These are phyloP conservation scores for Nymphicus hollandicus DNA, from an alignment of 2,113 vertebrate species.

Conservation along the genomic window DNA sequence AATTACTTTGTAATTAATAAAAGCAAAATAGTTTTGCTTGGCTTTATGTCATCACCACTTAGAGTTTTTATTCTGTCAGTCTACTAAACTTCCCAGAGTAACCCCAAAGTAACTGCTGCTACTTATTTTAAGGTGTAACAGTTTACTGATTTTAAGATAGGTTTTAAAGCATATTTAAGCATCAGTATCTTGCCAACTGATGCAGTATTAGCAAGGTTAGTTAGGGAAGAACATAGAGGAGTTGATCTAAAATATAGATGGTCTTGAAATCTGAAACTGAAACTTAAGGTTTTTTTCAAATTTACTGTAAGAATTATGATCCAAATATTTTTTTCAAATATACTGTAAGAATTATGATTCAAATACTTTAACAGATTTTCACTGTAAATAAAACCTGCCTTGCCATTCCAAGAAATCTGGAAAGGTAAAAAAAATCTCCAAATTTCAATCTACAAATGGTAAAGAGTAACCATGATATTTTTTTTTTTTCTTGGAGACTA, in stretches of 20 bases:
- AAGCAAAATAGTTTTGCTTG: not conserved
- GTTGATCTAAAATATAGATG: not conserved
- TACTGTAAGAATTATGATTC: not conserved
- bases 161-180: not conserved
- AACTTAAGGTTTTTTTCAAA: not conserved
- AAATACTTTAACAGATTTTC: not conserved
- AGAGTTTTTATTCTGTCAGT: not conserved
- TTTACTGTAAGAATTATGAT: not conserved
- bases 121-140: not conserved
- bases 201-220: not conserved
- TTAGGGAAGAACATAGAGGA: not conserved
- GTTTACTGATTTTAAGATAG: not conserved
- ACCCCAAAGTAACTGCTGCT: not conserved
- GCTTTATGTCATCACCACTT: not conserved
- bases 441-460: not conserved
- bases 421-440: not conserved
- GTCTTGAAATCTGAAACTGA: not conserved
- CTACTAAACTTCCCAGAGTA: not conserved
- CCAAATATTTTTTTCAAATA: not conserved
- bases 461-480: not conserved
- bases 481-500: not conserved
- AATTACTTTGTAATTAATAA: not conserved
- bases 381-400: not conserved
- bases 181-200: not conserved
- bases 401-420: not conserved